These are phyloP conservation scores for Drosophila rubida DNA, from an alignment of 2,888 invertebrate genomes.

Conservation along the genomic window DNA sequence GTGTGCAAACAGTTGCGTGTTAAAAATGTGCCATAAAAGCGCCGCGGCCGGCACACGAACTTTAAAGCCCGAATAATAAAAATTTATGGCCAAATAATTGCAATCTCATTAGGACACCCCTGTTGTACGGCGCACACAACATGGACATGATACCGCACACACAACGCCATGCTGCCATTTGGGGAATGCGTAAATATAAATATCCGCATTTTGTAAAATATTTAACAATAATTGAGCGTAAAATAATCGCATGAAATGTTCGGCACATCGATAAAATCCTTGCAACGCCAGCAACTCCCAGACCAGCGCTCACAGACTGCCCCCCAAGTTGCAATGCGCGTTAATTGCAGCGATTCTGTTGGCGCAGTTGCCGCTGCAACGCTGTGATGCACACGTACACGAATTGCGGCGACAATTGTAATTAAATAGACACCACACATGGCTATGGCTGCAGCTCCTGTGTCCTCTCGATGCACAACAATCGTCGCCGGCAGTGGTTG, in stretches of 20 bases:
- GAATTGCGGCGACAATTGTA: constrained; percentile 83
- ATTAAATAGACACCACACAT: constrained; percentile 82
- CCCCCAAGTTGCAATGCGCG: constrained; percentile 40
- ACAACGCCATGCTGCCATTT: constrained; percentile 44
- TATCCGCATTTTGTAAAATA: constrained; percentile 80
- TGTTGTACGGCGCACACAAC: constrained; percentile 38
- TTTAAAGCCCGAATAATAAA: constrained; percentile 82
- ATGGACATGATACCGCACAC: constrained; percentile 59
- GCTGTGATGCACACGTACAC: constrained; percentile 55
- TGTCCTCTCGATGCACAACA: constrained; percentile 23
- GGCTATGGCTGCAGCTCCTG: constrained; percentile 24
- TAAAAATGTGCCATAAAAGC: constrained; percentile 54
- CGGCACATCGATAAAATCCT: constrained; percentile 51
- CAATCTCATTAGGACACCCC: constrained; percentile 82
- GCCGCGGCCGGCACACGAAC: constrained; percentile 56
- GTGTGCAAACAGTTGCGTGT: constrained; percentile 22
- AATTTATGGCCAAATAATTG: constrained; percentile 84
- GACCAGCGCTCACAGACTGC: constrained; percentile 24
- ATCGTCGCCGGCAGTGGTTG: constrained; percentile 18
- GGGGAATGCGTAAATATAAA: constrained; percentile 66
- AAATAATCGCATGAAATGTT: constrained; percentile 76
- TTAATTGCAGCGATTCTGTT: constrained; percentile 65
- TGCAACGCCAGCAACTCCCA: constrained; percentile 27
- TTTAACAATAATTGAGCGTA: constrained; percentile 84
- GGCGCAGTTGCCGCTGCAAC: constrained; percentile 40